Evolutionary conservation across 2,113 vertebrate genomes (phyloP).

Genomic region (Apeltes quadracus): DNA sequence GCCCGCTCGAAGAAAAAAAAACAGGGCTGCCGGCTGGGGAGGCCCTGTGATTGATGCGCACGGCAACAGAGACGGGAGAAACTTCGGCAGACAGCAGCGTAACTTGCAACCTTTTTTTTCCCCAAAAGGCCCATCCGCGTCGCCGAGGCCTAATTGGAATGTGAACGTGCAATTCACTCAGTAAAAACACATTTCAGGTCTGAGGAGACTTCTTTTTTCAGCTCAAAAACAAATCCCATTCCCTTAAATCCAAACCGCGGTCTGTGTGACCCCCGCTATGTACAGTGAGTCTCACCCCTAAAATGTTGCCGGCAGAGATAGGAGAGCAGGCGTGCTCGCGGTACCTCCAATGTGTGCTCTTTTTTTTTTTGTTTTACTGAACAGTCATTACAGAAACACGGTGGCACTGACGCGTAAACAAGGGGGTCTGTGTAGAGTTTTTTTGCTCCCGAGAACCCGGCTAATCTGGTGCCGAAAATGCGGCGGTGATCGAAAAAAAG

Average conservation of each 20-base stretch:
- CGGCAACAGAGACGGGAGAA: slow-evolving; percentile 63
- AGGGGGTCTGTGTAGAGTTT: slow-evolving; percentile 64
- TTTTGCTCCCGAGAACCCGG: slow-evolving; percentile 65
- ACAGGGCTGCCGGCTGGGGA: slow-evolving; percentile 63
- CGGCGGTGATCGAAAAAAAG: slow-evolving; percentile 51
- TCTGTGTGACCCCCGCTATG: slow-evolving; percentile 50
- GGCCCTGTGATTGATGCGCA: slow-evolving; percentile 64
- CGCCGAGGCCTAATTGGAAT: slow-evolving; percentile 63
- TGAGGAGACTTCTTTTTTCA: slow-evolving; percentile 65
- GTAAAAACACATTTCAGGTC: slow-evolving; percentile 65
- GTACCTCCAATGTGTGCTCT: slow-evolving; percentile 51
- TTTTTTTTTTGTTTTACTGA: too few relatives aligned
- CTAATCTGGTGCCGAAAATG: slow-evolving; percentile 80
- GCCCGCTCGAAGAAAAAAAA: too few relatives aligned
- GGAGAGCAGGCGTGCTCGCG: slow-evolving; percentile 58
- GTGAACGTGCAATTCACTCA: slow-evolving; percentile 50
- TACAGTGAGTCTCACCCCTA: slow-evolving; percentile 58
- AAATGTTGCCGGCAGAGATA: slow-evolving; percentile 73
- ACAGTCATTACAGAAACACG: slow-evolving; percentile 70
- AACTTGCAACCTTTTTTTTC: slow-evolving; percentile 62
- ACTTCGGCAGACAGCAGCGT: slow-evolving; percentile 65
- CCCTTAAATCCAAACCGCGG: slow-evolving; percentile 56
- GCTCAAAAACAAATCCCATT: slow-evolving; percentile 57
- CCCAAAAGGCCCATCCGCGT: slow-evolving; percentile 38
- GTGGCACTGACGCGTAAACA: slow-evolving; percentile 71